Conservation (phyloP, 2,113 vertebrate species). For the Pardalotus punctatus region DNA sequence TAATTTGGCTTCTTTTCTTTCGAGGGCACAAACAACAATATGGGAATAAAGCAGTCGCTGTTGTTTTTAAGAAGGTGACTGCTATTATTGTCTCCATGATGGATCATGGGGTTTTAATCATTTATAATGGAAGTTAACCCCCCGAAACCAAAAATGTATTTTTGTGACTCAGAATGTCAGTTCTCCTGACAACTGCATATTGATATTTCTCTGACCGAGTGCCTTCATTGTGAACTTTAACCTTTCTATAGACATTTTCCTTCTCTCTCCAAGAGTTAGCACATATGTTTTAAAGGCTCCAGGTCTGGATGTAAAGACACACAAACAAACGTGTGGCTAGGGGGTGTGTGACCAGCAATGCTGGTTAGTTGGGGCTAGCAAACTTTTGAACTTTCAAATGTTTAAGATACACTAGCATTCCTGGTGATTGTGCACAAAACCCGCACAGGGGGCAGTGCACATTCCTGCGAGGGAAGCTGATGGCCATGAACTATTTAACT, state of each 20-base stretch:
- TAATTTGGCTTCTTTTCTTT: background rate
- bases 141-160: background rate
- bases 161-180: background rate
- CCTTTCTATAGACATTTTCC: background rate
- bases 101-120: background rate
- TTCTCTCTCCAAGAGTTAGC: background rate
- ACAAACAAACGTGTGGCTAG: background rate
- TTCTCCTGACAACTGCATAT: conserved; percentile 27
- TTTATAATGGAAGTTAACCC: background rate
- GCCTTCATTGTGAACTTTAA: background rate
- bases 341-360: background rate
- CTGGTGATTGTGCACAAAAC: background rate
- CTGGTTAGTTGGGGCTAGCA: background rate
- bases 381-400: background rate
- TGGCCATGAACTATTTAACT: conserved; percentile 14
- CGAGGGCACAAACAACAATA: background rate
- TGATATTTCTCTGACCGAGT: conserved; percentile 4
- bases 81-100: background rate
- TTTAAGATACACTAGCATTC: background rate
- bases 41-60: background rate
- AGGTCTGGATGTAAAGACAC: background rate
- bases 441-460: background rate
- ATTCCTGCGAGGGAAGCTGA: background rate
- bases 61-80: background rate
- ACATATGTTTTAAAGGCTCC: background rate